These are phyloP conservation scores for Amblyraja radiata DNA, from an alignment of 2,797 vertebrate species.

Conservation along the genomic window DNA sequence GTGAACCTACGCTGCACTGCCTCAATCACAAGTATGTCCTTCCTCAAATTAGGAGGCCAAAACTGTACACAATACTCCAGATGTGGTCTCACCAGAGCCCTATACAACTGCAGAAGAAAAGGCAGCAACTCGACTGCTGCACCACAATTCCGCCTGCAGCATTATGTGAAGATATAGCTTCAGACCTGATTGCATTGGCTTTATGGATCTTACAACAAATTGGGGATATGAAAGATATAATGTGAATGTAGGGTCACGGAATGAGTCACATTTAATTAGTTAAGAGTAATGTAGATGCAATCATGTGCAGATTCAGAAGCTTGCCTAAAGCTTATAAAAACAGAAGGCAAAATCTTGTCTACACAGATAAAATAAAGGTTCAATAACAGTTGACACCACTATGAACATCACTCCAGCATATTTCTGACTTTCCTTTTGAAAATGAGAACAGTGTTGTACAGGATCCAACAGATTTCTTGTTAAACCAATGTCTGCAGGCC, in stretches of 20 bases:
- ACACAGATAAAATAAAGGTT: not conserved
- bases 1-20: no score
- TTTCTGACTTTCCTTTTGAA: not conserved
- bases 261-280: not conserved
- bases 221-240: not conserved
- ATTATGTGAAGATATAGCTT: not conserved
- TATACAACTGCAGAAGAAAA: no score
- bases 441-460: not conserved
- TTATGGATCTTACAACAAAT: not conserved
- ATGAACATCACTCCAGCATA: not conserved
- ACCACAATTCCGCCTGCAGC: no score
- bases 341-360: not conserved
- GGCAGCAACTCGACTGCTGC: no score
- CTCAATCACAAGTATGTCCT: no score
- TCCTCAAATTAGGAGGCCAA: no score
- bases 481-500: not conserved
- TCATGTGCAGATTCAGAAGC: not conserved
- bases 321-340: not conserved
- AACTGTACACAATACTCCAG: no score
- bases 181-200: not conserved
- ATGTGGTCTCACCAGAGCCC: no score
- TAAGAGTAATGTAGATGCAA: not conserved
- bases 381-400: not conserved
- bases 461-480: not conserved
- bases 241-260: not conserved